Conservation (phyloP, 2,888 invertebrate species). For the Ophion slaviceki region DNA sequence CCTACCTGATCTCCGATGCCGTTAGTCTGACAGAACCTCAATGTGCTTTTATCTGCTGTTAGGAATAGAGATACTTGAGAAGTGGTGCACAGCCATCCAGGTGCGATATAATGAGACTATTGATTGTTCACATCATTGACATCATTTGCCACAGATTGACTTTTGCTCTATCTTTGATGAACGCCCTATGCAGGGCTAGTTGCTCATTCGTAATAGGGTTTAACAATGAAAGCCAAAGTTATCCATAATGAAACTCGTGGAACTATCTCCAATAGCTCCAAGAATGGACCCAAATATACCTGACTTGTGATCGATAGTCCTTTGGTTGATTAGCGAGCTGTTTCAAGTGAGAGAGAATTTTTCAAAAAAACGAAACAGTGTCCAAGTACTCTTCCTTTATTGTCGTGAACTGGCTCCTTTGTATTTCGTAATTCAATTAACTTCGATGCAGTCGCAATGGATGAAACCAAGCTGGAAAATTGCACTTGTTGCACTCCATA, state of each 20-base stretch:
- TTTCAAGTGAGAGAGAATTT: not conserved
- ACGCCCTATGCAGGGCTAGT: not conserved
- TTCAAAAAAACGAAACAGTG: constrained; percentile 1
- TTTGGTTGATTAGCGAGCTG: not conserved
- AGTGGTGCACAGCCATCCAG: not conserved
- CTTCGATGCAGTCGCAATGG: constrained; percentile 34
- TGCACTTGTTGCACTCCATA: constrained; percentile 61
- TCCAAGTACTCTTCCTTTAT: not conserved
- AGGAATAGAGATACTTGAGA: not conserved
- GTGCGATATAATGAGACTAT: not conserved
- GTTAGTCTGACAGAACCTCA: not conserved
- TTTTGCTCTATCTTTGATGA: not conserved
- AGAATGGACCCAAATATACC: no score
- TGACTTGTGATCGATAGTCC: no score
- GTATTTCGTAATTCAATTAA: constrained; percentile 47
- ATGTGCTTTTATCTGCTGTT: not conserved
- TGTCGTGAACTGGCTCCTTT: not conserved
- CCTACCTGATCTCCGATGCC: not conserved
- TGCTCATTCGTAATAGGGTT: not conserved
- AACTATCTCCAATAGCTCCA: no score
- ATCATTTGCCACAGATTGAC: not conserved
- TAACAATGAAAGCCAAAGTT: not conserved
- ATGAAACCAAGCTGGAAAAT: constrained; percentile 27
- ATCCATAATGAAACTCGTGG: no score
- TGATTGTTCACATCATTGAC: not conserved